These are phyloP conservation scores for Melinopterus prodromus DNA, from an alignment of 2,888 invertebrate genomes.

Conservation along the genomic window DNA sequence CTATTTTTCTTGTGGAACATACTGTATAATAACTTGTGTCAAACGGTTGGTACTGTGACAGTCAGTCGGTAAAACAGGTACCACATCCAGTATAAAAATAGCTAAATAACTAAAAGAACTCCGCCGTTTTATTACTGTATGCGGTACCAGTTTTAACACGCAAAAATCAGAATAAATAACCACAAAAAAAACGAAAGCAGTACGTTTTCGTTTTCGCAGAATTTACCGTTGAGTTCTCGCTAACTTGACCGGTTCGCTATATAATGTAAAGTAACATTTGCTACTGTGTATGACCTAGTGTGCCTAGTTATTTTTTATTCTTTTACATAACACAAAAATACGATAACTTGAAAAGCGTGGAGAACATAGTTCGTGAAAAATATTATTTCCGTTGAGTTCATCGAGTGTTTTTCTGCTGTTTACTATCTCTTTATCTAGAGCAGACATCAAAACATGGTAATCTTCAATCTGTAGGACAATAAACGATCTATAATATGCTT, in stretches of 20 bases:
- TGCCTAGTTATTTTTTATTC: slow-evolving; percentile 45
- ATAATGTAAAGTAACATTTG: slow-evolving; percentile 38
- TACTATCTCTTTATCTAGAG: neutral
- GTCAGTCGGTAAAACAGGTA: no score
- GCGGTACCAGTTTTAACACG: neutral
- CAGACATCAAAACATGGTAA: slow-evolving; percentile 25
- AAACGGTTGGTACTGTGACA: no score
- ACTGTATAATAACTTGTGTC: no score
- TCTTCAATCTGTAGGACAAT: neutral
- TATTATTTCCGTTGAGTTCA: neutral
- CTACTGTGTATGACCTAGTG: slow-evolving; percentile 44
- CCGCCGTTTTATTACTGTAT: neutral
- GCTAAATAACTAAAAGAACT: no score
- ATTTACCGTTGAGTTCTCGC: slow-evolving; percentile 36
- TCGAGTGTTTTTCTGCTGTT: slow-evolving; percentile 9
- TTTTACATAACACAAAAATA: slow-evolving; percentile 34
- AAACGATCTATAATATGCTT: no score
- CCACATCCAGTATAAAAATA: no score
- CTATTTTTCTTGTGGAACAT: no score
- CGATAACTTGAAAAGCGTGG: neutral
- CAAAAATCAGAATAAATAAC: slow-evolving; percentile 32
- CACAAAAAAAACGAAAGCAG: slow-evolving; percentile 23
- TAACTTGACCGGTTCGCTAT: slow-evolving; percentile 34
- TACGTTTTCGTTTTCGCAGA: slow-evolving; percentile 29
- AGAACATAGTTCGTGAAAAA: slow-evolving; percentile 22